Evolutionary conservation across 2,797 vertebrate species (phyloP), one percentile per base, ranked within the genome.

Genomic region (Schizopygopsis pylzovi): DNA sequence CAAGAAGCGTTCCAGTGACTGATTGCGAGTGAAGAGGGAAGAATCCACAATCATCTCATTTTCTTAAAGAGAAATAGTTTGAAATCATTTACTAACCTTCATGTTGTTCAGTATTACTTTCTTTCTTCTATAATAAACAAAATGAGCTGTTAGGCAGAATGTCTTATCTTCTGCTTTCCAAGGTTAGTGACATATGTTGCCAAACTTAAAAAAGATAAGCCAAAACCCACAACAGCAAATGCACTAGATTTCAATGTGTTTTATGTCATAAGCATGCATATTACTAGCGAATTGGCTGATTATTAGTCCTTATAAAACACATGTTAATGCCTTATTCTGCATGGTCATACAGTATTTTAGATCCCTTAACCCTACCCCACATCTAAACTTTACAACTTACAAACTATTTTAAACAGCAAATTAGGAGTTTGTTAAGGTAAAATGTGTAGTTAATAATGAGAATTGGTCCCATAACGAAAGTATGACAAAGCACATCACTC

Each of bases 31-130:
- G 65, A 54, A 80, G 25, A 16, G 56, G 13, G 22, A 82, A 39
- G 43, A 84, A 65, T 65, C 43, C 45, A 2, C 61, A 77, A 61
- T 82, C 13, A 37, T 52, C 33, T 61, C 4, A 20, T 82, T 71
- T 82, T 33, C 22, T 45, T 59, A 22, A 47, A 75, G 18, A 25
- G 61, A 73, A 22, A 37, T 73, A 1, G 22, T 71, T 82, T 68
- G 1, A 15, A 33, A 81, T 37, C 6, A 67, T 52, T 49, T 28
- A 68, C 25, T 10, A 33, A 52, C 45, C 11, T 33, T n/a, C 28
- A 28, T 12, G 22, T 63, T 63, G 77, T 12, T 63, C 22, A 4
- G 54, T 41, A 59, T 22, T 39, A 39, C 37, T 41, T 43, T 11
- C 37, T 43, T 43, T 28, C 9, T 13, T 22, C 39, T 11, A 15